phyloP scores from a whole-genome alignment of 2,113 vertebrate species.

The Lophotis ruficrista region DNA sequence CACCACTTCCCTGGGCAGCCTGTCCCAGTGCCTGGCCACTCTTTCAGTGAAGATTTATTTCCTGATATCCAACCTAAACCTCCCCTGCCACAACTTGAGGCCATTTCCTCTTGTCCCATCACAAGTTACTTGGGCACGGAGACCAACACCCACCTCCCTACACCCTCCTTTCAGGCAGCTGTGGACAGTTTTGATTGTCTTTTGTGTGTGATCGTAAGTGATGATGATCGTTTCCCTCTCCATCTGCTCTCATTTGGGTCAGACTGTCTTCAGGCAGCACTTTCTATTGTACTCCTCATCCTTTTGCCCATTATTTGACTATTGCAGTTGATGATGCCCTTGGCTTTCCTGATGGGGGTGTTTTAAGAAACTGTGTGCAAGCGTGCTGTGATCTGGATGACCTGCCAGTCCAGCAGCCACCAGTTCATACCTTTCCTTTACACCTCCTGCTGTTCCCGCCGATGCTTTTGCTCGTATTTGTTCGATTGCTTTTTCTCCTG shows the following conservation, averaged over 20 bases:
- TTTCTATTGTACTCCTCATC: neutral
- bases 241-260: neutral
- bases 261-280: neutral
- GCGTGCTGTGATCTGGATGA: neutral
- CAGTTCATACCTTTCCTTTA: neutral
- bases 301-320: neutral
- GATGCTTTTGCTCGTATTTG: too few species aligned
- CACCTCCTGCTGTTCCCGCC: neutral
- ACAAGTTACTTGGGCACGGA: too few species aligned
- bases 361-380: neutral
- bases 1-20: too few species aligned
- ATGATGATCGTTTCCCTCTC: neutral
- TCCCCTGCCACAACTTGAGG: too few species aligned
- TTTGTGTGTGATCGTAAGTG: neutral
- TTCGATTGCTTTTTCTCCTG: neutral
- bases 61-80: too few species aligned
- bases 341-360: neutral
- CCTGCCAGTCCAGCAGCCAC: neutral
- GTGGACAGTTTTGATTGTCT: neutral
- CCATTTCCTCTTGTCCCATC: too few species aligned
- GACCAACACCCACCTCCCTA: neutral
- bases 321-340: neutral
- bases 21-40: too few species aligned
- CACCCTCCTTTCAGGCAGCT: neutral
- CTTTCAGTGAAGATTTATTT: too few species aligned